A percentile compares a stretch with the other conserved stretches of the same genome.
These are phyloP conservation scores for Liopterus haemorrhoidalis DNA, from an alignment of 2,888 invertebrate genomes.

Conservation along the genomic window DNA sequence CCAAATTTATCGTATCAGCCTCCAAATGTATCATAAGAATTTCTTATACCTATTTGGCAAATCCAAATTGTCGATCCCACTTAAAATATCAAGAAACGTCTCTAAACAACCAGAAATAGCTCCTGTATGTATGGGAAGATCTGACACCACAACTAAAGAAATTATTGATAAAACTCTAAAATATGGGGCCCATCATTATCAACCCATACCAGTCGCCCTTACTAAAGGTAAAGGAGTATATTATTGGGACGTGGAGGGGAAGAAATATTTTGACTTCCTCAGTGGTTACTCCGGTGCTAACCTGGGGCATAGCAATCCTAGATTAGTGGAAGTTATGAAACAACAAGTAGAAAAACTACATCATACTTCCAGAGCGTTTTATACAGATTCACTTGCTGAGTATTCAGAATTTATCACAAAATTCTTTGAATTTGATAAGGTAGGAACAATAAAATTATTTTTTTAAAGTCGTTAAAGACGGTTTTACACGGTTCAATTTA, in stretches of 20 bases:
- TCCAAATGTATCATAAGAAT: too few species aligned
- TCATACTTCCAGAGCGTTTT: slow-evolving; percentile 72
- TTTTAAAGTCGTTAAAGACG: too few species aligned
- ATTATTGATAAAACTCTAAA: slow-evolving; percentile 75
- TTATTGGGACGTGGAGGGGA: slow-evolving; percentile 78
- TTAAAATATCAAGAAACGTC: too few species aligned
- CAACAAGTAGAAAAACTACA: slow-evolving; percentile 57
- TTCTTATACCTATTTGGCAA: too few species aligned
- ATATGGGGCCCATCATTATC: slow-evolving; percentile 94
- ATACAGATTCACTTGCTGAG: slow-evolving; percentile 66
- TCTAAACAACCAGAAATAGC: too few species aligned
- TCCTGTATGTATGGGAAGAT: too few species aligned
- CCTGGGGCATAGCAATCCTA: slow-evolving; percentile 74
- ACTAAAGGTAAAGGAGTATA: slow-evolving; percentile 72
- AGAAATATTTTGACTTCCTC: slow-evolving; percentile 70
- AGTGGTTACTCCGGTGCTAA: slow-evolving; percentile 78
- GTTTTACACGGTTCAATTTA: too few species aligned
- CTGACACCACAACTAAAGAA: slow-evolving; percentile 42
- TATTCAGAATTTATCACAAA: slow-evolving; percentile 66
- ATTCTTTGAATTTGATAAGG: slow-evolving; percentile 68
- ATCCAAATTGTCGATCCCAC: too few species aligned
- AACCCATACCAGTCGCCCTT: slow-evolving; percentile 91
- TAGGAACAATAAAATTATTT: too few species aligned
- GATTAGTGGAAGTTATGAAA: slow-evolving; percentile 56
- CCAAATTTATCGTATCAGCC: too few species aligned